These are phyloP conservation scores for Taeniopygia guttata DNA, from an alignment of 2,797 vertebrate genomes.

Conservation along the genomic window DNA sequence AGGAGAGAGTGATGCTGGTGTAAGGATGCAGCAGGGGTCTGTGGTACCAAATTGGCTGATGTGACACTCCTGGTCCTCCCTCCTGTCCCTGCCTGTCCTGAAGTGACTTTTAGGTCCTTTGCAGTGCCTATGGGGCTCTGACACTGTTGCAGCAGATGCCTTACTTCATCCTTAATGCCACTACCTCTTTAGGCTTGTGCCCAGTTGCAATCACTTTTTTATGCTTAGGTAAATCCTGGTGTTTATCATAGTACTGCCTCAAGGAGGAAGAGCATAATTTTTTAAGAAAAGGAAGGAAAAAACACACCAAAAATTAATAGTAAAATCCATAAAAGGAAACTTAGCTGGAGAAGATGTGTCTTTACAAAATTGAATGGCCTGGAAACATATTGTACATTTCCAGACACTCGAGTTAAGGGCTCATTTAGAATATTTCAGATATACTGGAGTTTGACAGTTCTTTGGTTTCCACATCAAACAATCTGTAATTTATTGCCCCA, in stretches of 20 bases:
- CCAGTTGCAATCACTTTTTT: background rate
- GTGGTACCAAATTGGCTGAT: fast-evolving
- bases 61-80: background rate
- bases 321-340: slow-evolving; percentile 37
- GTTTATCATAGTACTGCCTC: background rate
- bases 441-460: slow-evolving; percentile 53
- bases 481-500: slow-evolving; percentile 51
- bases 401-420: slow-evolving; percentile 28
- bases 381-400: slow-evolving; percentile 43
- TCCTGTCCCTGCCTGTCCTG: background rate
- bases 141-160: background rate
- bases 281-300: background rate
- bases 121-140: background rate
- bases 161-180: background rate
- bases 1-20: background rate
- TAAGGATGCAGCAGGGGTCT: background rate
- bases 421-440: slow-evolving; percentile 57
- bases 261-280: background rate
- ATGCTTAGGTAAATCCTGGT: background rate
- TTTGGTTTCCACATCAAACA: slow-evolving; percentile 63
- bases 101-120: background rate
- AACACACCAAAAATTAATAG: background rate
- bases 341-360: background rate
- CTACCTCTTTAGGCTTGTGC: background rate
- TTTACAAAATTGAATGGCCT: slow-evolving; percentile 29